These are phyloP conservation scores for Formicarius rufipectus DNA, from an alignment of 2,113 vertebrate species.

Conservation along the genomic window DNA sequence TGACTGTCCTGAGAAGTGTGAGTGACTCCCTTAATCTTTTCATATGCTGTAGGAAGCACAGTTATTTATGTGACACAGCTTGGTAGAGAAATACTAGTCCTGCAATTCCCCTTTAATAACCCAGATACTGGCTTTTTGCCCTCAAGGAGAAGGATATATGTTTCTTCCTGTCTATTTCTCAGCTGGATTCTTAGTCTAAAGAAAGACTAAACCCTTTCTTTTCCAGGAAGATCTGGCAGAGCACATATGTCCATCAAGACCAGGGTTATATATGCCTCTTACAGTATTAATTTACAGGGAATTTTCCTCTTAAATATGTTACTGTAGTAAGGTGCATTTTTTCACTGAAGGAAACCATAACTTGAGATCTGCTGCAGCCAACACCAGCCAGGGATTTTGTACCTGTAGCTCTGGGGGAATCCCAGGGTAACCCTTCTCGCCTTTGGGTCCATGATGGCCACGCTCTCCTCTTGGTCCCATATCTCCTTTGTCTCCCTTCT, in stretches of 20 bases:
- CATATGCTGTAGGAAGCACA: not conserved
- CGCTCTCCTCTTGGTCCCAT: conserved; percentile 79
- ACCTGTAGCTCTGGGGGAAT: conserved; percentile 83
- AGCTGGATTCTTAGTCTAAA: not conserved
- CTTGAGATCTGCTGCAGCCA: not conserved
- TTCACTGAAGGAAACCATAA: not conserved
- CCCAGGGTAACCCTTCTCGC: conserved; percentile 82
- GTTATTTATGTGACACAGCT: not conserved
- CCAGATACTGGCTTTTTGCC: not conserved
- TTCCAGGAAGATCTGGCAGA: not conserved
- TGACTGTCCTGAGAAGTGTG: not conserved
- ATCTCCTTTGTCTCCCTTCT: conserved; percentile 84
- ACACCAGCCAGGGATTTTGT: not conserved
- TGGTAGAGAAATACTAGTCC: not conserved
- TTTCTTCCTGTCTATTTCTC: not conserved
- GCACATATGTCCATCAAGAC: not conserved
- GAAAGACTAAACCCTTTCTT: not conserved
- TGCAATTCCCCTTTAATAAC: not conserved
- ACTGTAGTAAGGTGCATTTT: not conserved
- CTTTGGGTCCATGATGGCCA: conserved; percentile 80
- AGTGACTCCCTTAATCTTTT: not conserved
- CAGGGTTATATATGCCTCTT: not conserved
- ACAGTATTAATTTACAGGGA: not conserved
- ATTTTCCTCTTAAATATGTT: not conserved
- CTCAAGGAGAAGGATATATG: not conserved